A percentile compares a stretch with the other conserved stretches of the same genome.
Evolutionary conservation across 2,113 vertebrate genomes (phyloP).

Genomic region (Tetraodon nigroviridis): DNA sequence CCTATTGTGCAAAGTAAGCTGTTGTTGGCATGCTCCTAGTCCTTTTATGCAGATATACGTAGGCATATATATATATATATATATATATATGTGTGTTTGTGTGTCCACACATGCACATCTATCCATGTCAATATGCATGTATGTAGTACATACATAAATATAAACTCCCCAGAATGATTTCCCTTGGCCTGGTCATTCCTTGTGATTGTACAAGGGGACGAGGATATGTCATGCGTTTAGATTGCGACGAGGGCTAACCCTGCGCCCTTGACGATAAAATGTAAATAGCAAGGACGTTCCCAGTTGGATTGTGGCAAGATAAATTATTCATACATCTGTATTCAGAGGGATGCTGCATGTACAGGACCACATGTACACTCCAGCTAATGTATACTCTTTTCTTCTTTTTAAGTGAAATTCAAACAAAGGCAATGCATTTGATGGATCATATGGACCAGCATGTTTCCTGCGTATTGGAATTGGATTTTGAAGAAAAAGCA

Average conservation of each 20-base stretch:
- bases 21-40: neutral
- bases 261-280: conserved; percentile 77
- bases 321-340: conserved; percentile 75
- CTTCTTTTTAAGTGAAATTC: conserved; percentile 64
- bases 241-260: conserved; percentile 58
- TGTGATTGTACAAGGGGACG: conserved; percentile 35
- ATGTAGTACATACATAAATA: conserved; percentile 11
- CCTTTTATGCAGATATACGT: neutral
- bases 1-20: conserved; percentile 81
- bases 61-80: no score
- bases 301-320: conserved; percentile 71
- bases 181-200: conserved; percentile 15
- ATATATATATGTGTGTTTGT: no score
- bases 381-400: conserved; percentile 56
- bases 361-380: conserved; percentile 58
- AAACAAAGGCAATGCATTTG: conserved; percentile 55
- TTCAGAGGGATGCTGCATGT: conserved; percentile 68
- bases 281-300: conserved; percentile 77
- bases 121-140: no score
- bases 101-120: neutral
- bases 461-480: conserved; percentile 35
- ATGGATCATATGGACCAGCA: conserved; percentile 42
- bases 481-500: conserved; percentile 43
- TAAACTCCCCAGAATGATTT: conserved; percentile 27
- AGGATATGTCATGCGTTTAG: conserved; percentile 56